Evolutionary conservation across 2,888 invertebrate species (phyloP).

Genomic region (Elegia similella): DNA sequence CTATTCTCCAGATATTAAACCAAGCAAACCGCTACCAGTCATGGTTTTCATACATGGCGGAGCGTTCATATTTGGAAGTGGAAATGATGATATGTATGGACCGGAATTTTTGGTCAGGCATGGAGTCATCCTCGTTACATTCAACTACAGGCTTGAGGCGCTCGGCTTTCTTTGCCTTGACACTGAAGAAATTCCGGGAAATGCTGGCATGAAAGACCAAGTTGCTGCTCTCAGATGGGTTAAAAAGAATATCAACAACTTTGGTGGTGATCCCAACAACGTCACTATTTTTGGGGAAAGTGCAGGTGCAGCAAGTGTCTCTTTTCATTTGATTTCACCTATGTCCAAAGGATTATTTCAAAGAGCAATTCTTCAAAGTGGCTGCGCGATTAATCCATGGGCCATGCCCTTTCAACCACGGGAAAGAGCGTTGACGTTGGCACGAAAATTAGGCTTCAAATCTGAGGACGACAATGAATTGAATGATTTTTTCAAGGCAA

Average conservation of each 20-base stretch:
- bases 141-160: constrained; percentile 47
- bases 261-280: constrained; percentile 50
- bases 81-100: constrained; percentile 39
- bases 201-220: constrained; percentile 55
- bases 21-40: constrained; percentile 39
- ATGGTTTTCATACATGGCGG: constrained; percentile 53
- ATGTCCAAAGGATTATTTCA: constrained; percentile 55
- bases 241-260: constrained; percentile 43
- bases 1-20: constrained; percentile 44
- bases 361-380: constrained; percentile 84
- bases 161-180: constrained; percentile 47
- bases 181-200: constrained; percentile 47
- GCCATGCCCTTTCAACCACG: constrained; percentile 65
- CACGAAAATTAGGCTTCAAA: constrained; percentile 39
- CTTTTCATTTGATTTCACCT: constrained; percentile 50
- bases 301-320: constrained; percentile 43
- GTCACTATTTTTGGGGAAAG: constrained; percentile 55
- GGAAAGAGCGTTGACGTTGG: constrained; percentile 53
- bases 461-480: constrained; percentile 39
- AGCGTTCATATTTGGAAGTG: constrained; percentile 38
- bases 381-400: constrained; percentile 83
- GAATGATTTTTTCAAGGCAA: constrained; percentile 37
- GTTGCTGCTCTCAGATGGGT: constrained; percentile 49
- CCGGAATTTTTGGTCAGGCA: constrained; percentile 45
- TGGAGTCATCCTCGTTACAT: constrained; percentile 44